phyloP scores from a whole-genome alignment of 2,113 vertebrate genomes.

The Todiramphus saurophagus region DNA sequence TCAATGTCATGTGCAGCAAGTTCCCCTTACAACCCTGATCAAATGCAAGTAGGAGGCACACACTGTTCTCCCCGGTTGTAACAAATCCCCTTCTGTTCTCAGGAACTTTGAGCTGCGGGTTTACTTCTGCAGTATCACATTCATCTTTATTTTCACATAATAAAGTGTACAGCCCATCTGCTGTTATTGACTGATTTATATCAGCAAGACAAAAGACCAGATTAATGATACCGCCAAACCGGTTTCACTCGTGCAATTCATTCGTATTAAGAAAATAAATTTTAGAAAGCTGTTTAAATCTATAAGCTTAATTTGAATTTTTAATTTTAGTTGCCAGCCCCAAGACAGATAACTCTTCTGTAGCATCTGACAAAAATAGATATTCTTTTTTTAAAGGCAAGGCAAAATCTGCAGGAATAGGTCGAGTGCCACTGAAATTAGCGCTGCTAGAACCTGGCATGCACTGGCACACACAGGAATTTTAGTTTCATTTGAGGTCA shows the following conservation, averaged over 20 bases:
- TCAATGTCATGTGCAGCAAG: background rate
- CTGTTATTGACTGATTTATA: conserved; percentile 35
- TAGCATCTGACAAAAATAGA: background rate
- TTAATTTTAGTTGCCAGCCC: background rate
- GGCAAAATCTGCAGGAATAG: background rate
- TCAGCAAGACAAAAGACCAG: conserved; percentile 40
- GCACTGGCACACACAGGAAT: background rate
- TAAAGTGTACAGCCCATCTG: conserved; percentile 43
- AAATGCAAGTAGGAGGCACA: background rate
- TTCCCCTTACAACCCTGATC: background rate
- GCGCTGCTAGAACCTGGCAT: background rate
- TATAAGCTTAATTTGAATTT: conserved; percentile 7
- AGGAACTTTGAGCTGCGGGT: conserved; percentile 35
- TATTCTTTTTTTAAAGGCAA: background rate
- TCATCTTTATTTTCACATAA: conserved; percentile 61
- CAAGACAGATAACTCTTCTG: background rate
- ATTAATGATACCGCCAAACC: conserved; percentile 45
- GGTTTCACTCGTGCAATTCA: conserved; percentile 19
- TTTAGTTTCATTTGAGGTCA: background rate
- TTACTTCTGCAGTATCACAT: conserved; percentile 42
- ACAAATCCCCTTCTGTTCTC: conserved; percentile 21
- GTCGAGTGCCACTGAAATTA: background rate
- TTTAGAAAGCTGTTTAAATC: conserved; percentile 26
- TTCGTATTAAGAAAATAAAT: conserved; percentile 38
- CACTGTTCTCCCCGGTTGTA: background rate